Base-by-base conservation (phyloP, 2,113 vertebrate genomes). In the Genyomyrus donnyi region DNA sequence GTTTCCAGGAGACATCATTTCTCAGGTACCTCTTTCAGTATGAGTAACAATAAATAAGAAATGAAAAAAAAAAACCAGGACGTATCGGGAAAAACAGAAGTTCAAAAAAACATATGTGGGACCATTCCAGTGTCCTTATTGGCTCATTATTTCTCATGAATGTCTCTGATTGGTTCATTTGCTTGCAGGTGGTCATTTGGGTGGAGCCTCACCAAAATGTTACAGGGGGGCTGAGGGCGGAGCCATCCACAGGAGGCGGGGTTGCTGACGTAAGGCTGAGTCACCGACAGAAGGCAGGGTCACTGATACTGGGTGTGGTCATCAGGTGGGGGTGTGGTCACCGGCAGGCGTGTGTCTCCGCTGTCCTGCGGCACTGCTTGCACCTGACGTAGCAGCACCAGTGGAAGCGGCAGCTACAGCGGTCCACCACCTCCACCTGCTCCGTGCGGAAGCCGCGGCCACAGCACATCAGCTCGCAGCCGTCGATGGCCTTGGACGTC, bases 381-480 rank as follows among this genome's bases (percentile, higher is more conserved):
- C 98, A 99, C 93, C 98, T 99, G 94, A 99, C 98, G 0, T 98
- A 99, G 93, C 98, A 99, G 95, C 98, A 99, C 98, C 98, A 99
- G 96, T 99, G 98, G 95, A 99, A 99, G 90, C 99, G 99, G 94
- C 98, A 99, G 94, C 98, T 98, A 95, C 98, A 99, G 92, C 98
- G 95, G 92, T 99, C 98, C 84, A 99, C 97, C 91, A 99, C 96
- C 95, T 99, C 97, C 91, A 98, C 98, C 88, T 99, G 97, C 50
- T 97, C 97, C 0, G 98, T 99, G 94, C 98, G 97, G 95, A 99
- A 99, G 92, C 98, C 98, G 0, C 98, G 97, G 56, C 98, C 98
- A 0, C 98, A 99, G 95, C 98, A 99, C 97, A 99, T 97, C 74
- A 99, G 96, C 97, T 99, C 98, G 0, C 98, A 99, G 95, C 98